Percentiles rank a stretch among this genome's conserved stretches.
phyloP scores from a whole-genome alignment of 2,797 vertebrate genomes.

The Poeciliopsis gracilis region DNA sequence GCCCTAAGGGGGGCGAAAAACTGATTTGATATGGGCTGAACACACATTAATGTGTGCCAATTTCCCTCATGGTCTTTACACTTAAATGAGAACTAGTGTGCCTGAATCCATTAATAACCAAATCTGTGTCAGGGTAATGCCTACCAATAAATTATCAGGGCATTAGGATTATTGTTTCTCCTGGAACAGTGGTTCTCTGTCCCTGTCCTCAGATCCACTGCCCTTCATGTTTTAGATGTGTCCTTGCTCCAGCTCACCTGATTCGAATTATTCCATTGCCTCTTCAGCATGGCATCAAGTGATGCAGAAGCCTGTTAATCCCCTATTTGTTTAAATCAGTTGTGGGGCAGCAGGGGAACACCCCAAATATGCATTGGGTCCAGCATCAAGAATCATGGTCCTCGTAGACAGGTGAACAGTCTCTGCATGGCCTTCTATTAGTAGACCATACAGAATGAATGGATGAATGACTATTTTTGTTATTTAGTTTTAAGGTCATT shows the following conservation, averaged over 20 bases:
- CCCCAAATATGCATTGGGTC: not conserved
- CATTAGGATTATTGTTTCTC: constrained; percentile 6
- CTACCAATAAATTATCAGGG: constrained; percentile 73
- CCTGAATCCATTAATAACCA: constrained; percentile 68
- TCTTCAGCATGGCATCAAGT: not conserved
- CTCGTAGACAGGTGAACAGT: constrained; percentile 47
- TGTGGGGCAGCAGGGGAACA: not conserved
- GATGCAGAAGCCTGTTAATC: not conserved
- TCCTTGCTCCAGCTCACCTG: not conserved
- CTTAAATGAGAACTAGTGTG: constrained; percentile 46
- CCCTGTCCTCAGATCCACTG: not conserved
- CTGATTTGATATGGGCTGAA: constrained; percentile 65
- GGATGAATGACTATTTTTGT: constrained; percentile 43
- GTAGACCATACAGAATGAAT: constrained; percentile 10
- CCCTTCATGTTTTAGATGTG: not conserved
- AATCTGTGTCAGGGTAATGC: constrained; percentile 66
- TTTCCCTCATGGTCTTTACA: constrained; percentile 64
- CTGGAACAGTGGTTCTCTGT: not conserved
- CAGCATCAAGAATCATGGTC: not conserved
- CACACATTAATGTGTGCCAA: constrained; percentile 59
- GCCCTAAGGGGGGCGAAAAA: constrained; percentile 59
- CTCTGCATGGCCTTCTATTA: constrained; percentile 41
- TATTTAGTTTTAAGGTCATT: not conserved
- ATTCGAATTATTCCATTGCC: not conserved
- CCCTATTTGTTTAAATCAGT: not conserved